Percentiles rank a stretch among this genome's conserved stretches.
Conservation (phyloP, 1,140 invertebrate species). For the Drosophila pseudoobscura region DNA sequence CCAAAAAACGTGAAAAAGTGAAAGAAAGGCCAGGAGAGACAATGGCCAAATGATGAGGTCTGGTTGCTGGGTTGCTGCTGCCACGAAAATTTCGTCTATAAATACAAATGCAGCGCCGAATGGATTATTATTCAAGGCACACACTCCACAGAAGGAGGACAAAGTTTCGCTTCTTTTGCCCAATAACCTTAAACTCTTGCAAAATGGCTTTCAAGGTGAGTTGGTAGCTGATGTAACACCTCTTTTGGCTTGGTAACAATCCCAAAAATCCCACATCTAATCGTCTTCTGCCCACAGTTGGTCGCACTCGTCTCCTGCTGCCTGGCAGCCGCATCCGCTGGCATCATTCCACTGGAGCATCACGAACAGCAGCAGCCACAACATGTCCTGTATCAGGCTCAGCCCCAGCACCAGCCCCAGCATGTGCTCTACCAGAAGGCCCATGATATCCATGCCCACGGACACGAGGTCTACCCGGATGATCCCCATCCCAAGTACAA, state of each 20-base stretch:
- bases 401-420: conserved; percentile 42
- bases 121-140: conserved; percentile 80
- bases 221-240: conserved; percentile 22
- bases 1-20: conserved; percentile 64
- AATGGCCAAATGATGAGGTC: conserved; percentile 42
- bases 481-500: conserved; percentile 85
- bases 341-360: conserved; percentile 67
- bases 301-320: conserved; percentile 58
- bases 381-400: conserved; percentile 33
- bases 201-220: conserved; percentile 82
- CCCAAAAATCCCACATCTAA: background rate
- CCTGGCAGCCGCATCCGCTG: conserved; percentile 61
- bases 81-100: conserved; percentile 68
- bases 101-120: conserved; percentile 69
- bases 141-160: conserved; percentile 70
- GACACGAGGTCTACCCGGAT: conserved; percentile 78
- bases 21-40: conserved; percentile 68
- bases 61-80: conserved; percentile 7
- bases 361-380: conserved; percentile 54
- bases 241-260: conserved; percentile 1
- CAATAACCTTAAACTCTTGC: conserved; percentile 37
- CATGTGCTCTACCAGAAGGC: conserved; percentile 68
- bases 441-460: conserved; percentile 67
- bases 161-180: conserved; percentile 40
- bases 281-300: conserved; percentile 23